Base-by-base conservation (phyloP, 2,797 vertebrate species). In the Melanogrammus aeglefinus region DNA sequence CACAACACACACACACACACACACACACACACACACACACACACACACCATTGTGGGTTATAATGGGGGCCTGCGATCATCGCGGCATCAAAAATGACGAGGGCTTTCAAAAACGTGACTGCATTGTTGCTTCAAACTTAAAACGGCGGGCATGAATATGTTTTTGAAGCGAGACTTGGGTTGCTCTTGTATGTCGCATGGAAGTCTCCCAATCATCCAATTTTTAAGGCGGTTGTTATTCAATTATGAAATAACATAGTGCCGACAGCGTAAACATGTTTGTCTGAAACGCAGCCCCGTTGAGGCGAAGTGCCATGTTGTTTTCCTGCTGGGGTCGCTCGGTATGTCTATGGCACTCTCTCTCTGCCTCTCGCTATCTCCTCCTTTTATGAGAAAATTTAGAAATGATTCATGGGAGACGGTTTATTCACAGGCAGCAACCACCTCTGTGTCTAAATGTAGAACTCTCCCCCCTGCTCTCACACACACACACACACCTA, bases 191-290 rank as follows among this genome's bases (percentile, higher is more conserved):
- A 77, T 82, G 77, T 88, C 86, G 31, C 78, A 81, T 76, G 47
- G 44, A 79, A 84, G 76, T 87, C 83, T 74, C 79, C 73, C 84
- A 92, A 89, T 87, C 73, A 79, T 78, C 76, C 75, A 41, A 80
- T 84, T 87, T 70, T 79, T 84, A 82, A 88, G 86, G 72, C 78
- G 75, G 79, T 73, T 77, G 21, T 86, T 90, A 90, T 90, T 87
- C 85, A 88, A 90, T 88, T 85, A 80, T 86, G 80, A 89, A 86
- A 87, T 81, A 74, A 90, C 16, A 27, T 88, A 87, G 77, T 77
- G 87, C 90, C 86, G 81, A 72, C 82, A 83, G 90, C 87, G 79
- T 91, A 87, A 92, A 93, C 88, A 90, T 89, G 88, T 90, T 91
- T 92, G 89, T 88, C 82, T 87, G 85, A 80, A 83, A 82, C 75